These are phyloP conservation scores for Nysson spinosus DNA, from an alignment of 2,888 invertebrate genomes.

Conservation along the genomic window DNA sequence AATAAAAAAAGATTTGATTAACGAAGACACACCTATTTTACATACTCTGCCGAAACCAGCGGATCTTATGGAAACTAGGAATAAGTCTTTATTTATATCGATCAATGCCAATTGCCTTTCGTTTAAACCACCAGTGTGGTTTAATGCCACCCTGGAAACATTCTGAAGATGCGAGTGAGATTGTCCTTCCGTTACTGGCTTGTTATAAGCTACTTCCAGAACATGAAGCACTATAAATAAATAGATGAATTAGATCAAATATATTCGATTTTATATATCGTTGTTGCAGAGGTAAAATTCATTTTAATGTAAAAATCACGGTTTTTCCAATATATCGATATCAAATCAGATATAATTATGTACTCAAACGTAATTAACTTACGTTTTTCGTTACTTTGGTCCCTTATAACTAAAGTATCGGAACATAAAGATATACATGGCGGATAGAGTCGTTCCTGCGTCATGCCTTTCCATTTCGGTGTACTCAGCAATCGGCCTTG, in stretches of 20 bases:
- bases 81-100: slow-evolving; percentile 93
- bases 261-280: too few species aligned
- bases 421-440: slow-evolving; percentile 89
- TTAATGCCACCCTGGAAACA: slow-evolving; percentile 89
- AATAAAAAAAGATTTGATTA: too few species aligned
- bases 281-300: too few species aligned
- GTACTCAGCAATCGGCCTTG: slow-evolving; percentile 92
- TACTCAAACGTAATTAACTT: too few species aligned
- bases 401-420: slow-evolving; percentile 91
- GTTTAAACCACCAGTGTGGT: slow-evolving; percentile 88
- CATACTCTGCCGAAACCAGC: slow-evolving; percentile 73
- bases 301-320: too few species aligned
- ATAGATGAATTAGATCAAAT: too few species aligned
- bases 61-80: slow-evolving; percentile 86
- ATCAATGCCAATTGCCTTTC: slow-evolving; percentile 92
- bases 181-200: slow-evolving; percentile 86
- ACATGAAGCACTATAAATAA: slow-evolving; percentile 86
- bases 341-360: too few species aligned
- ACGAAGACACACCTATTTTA: slow-evolving; percentile 72
- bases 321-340: too few species aligned
- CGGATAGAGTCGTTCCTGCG: slow-evolving; percentile 88
- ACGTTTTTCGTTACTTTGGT: slow-evolving; percentile 91
- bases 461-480: slow-evolving; percentile 91
- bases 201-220: slow-evolving; percentile 88
- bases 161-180: slow-evolving; percentile 87